phyloP scores from a whole-genome alignment of 2,797 vertebrate genomes.

The Centroberyx gerrardi region DNA sequence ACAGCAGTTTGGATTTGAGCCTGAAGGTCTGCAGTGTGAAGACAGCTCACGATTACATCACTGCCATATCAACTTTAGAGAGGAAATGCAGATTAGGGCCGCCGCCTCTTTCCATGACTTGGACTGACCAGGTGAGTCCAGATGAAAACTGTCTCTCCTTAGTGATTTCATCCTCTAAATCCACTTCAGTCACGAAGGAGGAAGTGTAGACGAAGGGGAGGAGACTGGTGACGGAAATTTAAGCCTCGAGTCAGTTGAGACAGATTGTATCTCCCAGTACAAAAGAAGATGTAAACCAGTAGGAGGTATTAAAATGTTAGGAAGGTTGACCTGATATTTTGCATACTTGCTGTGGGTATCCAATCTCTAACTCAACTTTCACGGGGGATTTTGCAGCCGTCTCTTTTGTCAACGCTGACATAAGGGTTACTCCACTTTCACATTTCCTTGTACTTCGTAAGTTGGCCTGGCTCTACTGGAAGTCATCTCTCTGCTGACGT shows the following conservation, averaged over 20 bases:
- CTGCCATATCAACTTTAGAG: no score
- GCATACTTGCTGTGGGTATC: neutral
- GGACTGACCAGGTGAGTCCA: no score
- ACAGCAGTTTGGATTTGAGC: no score
- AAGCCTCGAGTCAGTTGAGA: neutral
- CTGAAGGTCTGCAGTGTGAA: no score
- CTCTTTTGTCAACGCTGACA: neutral
- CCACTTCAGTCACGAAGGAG: no score
- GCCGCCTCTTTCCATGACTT: no score
- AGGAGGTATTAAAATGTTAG: neutral
- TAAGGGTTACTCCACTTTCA: neutral
- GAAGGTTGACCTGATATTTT: neutral
- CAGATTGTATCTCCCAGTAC: neutral
- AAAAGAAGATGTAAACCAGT: neutral
- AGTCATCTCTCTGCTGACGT: conserved; percentile 23
- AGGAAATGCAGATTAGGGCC: no score
- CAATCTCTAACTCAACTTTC: neutral
- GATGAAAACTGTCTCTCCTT: no score
- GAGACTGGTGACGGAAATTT: no score
- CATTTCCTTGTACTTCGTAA: conserved; percentile 22
- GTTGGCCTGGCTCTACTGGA: conserved; percentile 15
- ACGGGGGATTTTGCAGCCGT: neutral
- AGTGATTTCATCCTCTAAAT: no score
- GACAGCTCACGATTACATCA: no score
- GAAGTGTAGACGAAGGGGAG: no score